Evolutionary conservation across 2,888 invertebrate genomes (phyloP).

Genomic region (Rotaria sp.): DNA sequence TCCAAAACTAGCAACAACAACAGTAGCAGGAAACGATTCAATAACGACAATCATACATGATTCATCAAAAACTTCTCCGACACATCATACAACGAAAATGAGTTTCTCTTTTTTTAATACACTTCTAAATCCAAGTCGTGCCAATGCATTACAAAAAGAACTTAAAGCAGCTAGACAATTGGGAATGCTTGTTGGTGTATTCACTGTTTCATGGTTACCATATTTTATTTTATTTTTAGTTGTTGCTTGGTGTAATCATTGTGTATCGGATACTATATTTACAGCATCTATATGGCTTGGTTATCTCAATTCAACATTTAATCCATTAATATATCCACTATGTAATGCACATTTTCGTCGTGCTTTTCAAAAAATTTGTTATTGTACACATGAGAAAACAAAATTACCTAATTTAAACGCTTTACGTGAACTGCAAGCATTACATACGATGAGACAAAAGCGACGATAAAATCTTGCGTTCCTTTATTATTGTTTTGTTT

Average conservation of each 20-base stretch:
- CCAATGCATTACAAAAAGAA: slow-evolving; percentile 32
- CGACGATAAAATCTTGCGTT: background rate
- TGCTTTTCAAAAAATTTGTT: slow-evolving; percentile 36
- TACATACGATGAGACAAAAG: background rate
- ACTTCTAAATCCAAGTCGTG: background rate
- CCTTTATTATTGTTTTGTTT: background rate
- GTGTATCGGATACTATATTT: slow-evolving; percentile 30
- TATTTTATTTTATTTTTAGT: slow-evolving; percentile 40
- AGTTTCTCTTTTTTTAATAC: background rate
- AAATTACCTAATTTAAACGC: background rate
- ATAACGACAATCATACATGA: background rate
- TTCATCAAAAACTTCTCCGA: background rate
- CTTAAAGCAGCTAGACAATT: slow-evolving; percentile 39
- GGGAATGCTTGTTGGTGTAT: slow-evolving; percentile 35
- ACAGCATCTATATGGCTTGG: slow-evolving; percentile 36
- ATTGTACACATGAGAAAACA: background rate
- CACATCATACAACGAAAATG: background rate
- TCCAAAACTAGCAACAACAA: background rate
- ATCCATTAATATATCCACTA: slow-evolving; percentile 39
- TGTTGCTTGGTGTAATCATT: slow-evolving; percentile 37
- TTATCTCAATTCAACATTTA: slow-evolving; percentile 37
- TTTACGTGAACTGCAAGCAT: background rate
- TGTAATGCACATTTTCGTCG: slow-evolving; percentile 36
- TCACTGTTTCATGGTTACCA: slow-evolving; percentile 37
- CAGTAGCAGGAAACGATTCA: background rate